Evolutionary conservation across 2,113 vertebrate species (phyloP).

Genomic region (Setophaga kirtlandii): DNA sequence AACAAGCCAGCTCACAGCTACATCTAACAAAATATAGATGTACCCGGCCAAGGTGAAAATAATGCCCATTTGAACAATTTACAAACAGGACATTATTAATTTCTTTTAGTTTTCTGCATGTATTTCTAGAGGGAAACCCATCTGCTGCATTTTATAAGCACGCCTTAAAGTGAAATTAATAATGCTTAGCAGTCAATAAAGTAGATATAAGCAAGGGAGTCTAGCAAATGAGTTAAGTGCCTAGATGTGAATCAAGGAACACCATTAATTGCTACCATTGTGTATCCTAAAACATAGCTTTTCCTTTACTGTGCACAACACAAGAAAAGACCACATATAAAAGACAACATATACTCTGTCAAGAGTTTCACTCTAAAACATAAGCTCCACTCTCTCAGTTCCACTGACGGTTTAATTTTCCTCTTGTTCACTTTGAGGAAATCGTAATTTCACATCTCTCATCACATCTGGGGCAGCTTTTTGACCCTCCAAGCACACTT

Average conservation of each 20-base stretch:
- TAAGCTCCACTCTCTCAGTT: background rate
- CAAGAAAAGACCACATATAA: background rate
- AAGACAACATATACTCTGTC: background rate
- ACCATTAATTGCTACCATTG: background rate
- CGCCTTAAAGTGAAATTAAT: background rate
- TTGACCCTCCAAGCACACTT: background rate
- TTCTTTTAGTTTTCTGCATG: background rate
- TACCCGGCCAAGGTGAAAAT: background rate
- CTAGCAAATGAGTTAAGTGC: background rate
- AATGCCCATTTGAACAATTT: background rate
- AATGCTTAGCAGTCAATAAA: background rate
- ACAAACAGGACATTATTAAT: background rate
- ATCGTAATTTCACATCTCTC: background rate
- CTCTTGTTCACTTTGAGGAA: background rate
- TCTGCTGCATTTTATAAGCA: background rate
- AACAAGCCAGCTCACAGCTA: background rate
- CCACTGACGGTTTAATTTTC: background rate
- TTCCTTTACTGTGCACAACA: background rate
- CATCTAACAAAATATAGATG: background rate
- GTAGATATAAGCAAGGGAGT: background rate
- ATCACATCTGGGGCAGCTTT: background rate
- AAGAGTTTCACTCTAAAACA: background rate
- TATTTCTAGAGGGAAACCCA: background rate
- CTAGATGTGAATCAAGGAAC: background rate
- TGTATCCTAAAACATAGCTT: background rate